Conservation (phyloP, 2,113 vertebrate genomes). For the Uria aalge region DNA sequence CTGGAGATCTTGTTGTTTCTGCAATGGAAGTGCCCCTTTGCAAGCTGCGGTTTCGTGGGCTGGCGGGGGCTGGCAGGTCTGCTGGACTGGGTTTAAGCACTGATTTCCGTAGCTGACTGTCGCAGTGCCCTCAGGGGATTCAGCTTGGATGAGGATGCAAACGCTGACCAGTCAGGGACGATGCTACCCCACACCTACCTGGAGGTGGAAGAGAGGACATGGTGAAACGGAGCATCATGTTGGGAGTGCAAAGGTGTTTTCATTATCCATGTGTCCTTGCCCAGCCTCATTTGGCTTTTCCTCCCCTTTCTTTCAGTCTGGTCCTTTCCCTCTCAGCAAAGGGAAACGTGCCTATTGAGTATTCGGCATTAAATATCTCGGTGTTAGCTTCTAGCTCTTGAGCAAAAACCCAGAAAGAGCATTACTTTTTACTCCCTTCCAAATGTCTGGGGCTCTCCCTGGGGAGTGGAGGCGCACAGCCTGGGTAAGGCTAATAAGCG, state of each 20-base stretch:
- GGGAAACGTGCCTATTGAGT: neutral
- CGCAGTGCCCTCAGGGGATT: neutral
- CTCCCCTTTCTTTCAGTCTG: neutral
- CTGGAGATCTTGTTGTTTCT: neutral
- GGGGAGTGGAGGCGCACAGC: neutral
- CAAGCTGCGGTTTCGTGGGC: neutral
- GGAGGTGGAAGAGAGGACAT: neutral
- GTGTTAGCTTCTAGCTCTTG: neutral
- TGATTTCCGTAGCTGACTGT: neutral
- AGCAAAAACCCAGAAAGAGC: neutral
- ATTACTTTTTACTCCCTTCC: neutral
- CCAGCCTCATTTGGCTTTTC: neutral
- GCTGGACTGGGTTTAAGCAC: neutral
- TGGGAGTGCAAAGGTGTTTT: neutral
- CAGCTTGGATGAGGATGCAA: neutral
- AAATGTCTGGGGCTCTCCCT: neutral
- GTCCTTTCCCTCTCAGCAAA: neutral
- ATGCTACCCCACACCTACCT: neutral
- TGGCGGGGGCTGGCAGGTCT: neutral
- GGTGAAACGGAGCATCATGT: neutral
- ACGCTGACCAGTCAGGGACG: neutral
- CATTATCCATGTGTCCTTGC: neutral
- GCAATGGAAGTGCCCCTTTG: neutral
- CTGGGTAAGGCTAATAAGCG: neutral
- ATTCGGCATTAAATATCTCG: neutral